A percentile compares a stretch with the other conserved stretches of the same genome.
Evolutionary conservation across 2,113 vertebrate species (phyloP).

Genomic region (Caranx ignobilis): DNA sequence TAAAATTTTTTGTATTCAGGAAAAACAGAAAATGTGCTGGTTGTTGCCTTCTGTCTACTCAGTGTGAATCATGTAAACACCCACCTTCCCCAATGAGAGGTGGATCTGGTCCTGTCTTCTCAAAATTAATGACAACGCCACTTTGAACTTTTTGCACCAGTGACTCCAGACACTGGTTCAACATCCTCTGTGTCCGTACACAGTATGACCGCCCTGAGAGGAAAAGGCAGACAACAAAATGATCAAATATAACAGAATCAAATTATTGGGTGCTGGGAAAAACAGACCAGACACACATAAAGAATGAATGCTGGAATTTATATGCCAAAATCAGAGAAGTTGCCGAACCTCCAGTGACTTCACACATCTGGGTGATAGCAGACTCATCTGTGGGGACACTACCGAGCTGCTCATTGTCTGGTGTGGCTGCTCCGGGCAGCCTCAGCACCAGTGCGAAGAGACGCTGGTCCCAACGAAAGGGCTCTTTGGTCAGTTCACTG

Average conservation of each 20-base stretch:
- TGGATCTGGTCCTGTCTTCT: conserved; percentile 96
- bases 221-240: not conserved
- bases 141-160: conserved; percentile 98
- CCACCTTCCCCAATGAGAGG: conserved; percentile 80
- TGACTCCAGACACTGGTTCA: conserved; percentile 98
- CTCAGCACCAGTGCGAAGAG: conserved; percentile 96
- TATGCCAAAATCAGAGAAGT: not conserved
- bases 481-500: conserved; percentile 98
- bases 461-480: conserved; percentile 98
- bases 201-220: conserved; percentile 93
- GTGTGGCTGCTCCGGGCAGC: conserved; percentile 91
- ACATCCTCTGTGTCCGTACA: conserved; percentile 95
- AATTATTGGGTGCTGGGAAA: not conserved
- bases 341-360: conserved; percentile 95
- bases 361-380: conserved; percentile 98
- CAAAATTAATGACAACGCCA: conserved; percentile 97
- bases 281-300: not conserved
- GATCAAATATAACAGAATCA: not conserved
- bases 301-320: not conserved
- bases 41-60: not conserved
- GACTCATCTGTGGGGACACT: conserved; percentile 97
- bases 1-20: not conserved
- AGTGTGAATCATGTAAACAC: not conserved
- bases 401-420: conserved; percentile 94
- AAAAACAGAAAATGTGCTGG: not conserved